Evolutionary conservation across 2,113 vertebrate genomes (phyloP).

Genomic region (Dendropsophus ebraccatus): DNA sequence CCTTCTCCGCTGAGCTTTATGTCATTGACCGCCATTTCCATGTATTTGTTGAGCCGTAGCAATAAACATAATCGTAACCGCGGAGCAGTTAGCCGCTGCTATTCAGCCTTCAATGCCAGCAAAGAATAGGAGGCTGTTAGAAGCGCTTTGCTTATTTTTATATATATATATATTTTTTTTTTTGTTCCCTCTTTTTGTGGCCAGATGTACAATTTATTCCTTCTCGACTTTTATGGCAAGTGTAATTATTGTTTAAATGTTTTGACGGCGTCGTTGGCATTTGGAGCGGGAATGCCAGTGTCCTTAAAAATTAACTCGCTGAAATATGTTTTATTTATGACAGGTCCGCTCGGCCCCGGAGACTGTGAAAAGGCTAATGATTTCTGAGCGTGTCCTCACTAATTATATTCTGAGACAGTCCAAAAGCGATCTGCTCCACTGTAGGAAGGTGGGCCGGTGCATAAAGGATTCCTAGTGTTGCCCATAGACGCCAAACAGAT

Average conservation of each 20-base stretch:
- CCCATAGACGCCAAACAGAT: background rate
- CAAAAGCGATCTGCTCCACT: background rate
- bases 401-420: background rate
- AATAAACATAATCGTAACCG: slow-evolving; percentile 52
- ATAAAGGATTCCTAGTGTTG: background rate
- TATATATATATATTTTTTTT: no score
- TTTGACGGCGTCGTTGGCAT: slow-evolving; percentile 4
- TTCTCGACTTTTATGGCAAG: slow-evolving; percentile 40
- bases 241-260: slow-evolving; percentile 55
- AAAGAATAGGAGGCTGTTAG: slow-evolving; percentile 29
- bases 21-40: slow-evolving; percentile 48
- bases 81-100: background rate
- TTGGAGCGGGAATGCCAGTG: slow-evolving; percentile 10
- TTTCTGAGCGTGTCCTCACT: background rate
- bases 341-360: background rate
- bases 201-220: slow-evolving; percentile 50
- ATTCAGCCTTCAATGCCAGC: slow-evolving; percentile 28
- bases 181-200: background rate
- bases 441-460: background rate
- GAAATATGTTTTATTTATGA: slow-evolving; percentile 41
- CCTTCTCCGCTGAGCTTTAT: slow-evolving; percentile 48
- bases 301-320: slow-evolving; percentile 30
- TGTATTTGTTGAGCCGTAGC: slow-evolving; percentile 42
- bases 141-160: background rate
- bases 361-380: slow-evolving; percentile 22